A percentile compares a stretch with the other conserved stretches of the same genome.
Evolutionary conservation across 2,888 invertebrate species (phyloP).

Genomic region (Cantharis rustica): DNA sequence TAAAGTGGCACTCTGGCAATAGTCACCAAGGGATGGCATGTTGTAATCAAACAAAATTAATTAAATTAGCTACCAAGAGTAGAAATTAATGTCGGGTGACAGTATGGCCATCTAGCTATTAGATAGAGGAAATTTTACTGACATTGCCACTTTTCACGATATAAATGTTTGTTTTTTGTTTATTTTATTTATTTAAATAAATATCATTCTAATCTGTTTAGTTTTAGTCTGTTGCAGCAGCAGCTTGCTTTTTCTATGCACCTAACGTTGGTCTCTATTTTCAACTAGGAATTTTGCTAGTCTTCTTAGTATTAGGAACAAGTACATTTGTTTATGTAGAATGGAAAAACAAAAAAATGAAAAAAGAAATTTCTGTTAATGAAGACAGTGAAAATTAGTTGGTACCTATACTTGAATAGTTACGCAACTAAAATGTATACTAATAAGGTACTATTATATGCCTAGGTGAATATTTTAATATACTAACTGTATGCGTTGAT

Average conservation of each 20-base stretch:
- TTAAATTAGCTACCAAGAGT: too few relatives aligned
- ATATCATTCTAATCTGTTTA: conserved; percentile 22
- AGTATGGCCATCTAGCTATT: too few relatives aligned
- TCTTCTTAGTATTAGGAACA: conserved; percentile 76
- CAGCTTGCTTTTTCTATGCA: conserved; percentile 84
- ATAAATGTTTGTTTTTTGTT: not conserved
- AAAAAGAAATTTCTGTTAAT: not conserved
- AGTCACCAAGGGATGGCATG: too few relatives aligned
- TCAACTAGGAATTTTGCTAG: conserved; percentile 73
- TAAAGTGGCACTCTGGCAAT: too few relatives aligned
- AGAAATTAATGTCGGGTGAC: too few relatives aligned
- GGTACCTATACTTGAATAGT: not conserved
- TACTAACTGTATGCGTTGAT: not conserved
- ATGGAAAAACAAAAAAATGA: conserved; percentile 53
- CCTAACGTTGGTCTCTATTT: conserved; percentile 70
- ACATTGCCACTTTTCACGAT: too few relatives aligned
- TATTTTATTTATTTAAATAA: not conserved
- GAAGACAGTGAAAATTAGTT: conserved; percentile 14
- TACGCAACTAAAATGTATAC: not conserved
- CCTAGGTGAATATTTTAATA: not conserved
- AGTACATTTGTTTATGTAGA: conserved; percentile 79
- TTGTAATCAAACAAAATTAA: too few relatives aligned
- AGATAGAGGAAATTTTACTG: too few relatives aligned
- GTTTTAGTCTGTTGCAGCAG: conserved; percentile 82
- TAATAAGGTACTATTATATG: too few relatives aligned